phyloP scores from a whole-genome alignment of 2,113 vertebrate species.

The Alouatta palliata region DNA sequence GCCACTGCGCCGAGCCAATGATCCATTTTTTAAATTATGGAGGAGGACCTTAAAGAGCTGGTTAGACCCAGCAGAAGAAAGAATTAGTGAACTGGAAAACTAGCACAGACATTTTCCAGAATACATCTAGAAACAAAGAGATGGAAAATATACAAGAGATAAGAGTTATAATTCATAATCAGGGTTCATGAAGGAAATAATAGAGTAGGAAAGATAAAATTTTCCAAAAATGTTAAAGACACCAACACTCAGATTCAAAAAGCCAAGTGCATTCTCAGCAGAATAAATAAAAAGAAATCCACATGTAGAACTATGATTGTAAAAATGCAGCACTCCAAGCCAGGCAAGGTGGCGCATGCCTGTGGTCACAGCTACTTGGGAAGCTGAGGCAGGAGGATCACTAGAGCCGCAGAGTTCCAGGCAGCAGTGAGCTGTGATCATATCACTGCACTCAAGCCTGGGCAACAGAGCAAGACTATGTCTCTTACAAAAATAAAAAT shows the following conservation, averaged over 20 bases:
- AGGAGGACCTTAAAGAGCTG: background rate
- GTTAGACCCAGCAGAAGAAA: background rate
- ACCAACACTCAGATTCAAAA: background rate
- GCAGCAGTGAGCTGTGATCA: no score
- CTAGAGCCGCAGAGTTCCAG: no score
- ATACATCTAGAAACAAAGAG: background rate
- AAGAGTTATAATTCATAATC: background rate
- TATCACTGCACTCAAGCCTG: no score
- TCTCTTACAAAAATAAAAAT: no score
- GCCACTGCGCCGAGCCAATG: background rate
- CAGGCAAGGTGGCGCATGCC: no score
- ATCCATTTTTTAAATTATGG: background rate
- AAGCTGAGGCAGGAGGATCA: no score
- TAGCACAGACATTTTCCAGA: background rate
- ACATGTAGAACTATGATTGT: background rate
- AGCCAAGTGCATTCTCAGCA: background rate
- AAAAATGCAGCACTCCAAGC: background rate
- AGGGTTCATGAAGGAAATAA: background rate
- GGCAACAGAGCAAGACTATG: no score
- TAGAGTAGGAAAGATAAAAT: background rate
- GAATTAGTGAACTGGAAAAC: background rate
- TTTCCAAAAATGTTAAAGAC: background rate
- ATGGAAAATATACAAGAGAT: background rate
- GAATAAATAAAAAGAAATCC: conserved; percentile 9
- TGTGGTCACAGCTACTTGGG: no score